A percentile compares a stretch with the other conserved stretches of the same genome.
These are phyloP conservation scores for Kradibia gibbosae DNA, from an alignment of 1,140 invertebrate species.

Conservation along the genomic window DNA sequence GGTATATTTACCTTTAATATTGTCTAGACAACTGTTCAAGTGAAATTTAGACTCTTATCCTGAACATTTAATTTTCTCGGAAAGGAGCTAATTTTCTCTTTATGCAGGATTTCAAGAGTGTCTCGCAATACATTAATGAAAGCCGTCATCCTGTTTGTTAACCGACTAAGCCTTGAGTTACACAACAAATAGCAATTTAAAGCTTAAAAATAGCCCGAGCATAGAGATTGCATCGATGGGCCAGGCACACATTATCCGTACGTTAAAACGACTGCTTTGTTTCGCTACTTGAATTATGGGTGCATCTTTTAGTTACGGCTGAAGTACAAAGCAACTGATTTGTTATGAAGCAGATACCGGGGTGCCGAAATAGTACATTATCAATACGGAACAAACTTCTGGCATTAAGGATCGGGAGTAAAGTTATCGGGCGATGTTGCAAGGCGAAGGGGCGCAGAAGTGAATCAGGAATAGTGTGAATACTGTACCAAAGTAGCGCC, in stretches of 20 bases:
- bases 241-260: not conserved
- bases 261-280: not conserved
- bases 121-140: too few relatives aligned
- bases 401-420: not conserved
- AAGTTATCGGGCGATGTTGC: not conserved
- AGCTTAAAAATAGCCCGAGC: too few relatives aligned
- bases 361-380: not conserved
- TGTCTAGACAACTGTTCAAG: not conserved
- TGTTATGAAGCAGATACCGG: not conserved
- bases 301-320: not conserved
- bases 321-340: slow-evolving; percentile 6
- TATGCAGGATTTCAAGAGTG: not conserved
- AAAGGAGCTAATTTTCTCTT: not conserved
- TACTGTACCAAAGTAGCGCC: slow-evolving; percentile 49
- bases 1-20: not conserved
- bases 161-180: too few relatives aligned
- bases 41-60: not conserved
- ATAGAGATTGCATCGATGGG: too few relatives aligned
- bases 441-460: not conserved
- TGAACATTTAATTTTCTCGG: not conserved
- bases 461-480: slow-evolving; percentile 15
- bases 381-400: not conserved
- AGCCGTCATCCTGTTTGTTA: too few relatives aligned
- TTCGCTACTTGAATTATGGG: not conserved
- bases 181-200: too few relatives aligned